These are phyloP conservation scores for Calephelis perditalis DNA, from an alignment of 2,888 invertebrate species.

Conservation along the genomic window DNA sequence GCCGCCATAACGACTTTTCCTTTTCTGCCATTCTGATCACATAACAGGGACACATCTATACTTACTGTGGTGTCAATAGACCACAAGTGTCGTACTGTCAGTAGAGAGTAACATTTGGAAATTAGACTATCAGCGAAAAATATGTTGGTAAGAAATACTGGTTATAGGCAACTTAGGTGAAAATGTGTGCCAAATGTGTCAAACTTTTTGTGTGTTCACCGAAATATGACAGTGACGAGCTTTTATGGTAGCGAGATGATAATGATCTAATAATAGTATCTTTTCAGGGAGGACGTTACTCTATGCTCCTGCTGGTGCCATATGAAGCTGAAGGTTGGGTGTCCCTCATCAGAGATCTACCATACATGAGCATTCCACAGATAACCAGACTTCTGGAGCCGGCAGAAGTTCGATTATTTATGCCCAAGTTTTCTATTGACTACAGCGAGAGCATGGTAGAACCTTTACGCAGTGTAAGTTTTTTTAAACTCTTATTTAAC, in stretches of 20 bases:
- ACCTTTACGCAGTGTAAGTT: slow-evolving; percentile 68
- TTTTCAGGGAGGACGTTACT: slow-evolving; percentile 77
- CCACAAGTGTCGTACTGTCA: too few relatives aligned
- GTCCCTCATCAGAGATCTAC: slow-evolving; percentile 75
- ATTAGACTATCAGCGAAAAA: too few relatives aligned
- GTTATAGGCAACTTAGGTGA: too few relatives aligned
- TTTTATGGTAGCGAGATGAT: neutral
- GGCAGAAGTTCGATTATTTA: slow-evolving; percentile 69
- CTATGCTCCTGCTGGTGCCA: slow-evolving; percentile 81
- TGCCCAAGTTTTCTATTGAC: slow-evolving; percentile 81
- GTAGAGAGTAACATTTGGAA: too few relatives aligned
- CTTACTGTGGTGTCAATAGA: too few relatives aligned
- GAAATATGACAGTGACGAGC: neutral
- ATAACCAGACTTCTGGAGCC: slow-evolving; percentile 62
- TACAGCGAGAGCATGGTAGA: slow-evolving; percentile 72
- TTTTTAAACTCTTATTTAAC: neutral
- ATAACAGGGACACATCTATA: too few relatives aligned
- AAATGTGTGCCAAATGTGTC: too few relatives aligned
- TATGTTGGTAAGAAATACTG: too few relatives aligned
- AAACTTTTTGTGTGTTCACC: too few relatives aligned
- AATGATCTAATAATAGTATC: neutral
- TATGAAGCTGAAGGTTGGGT: slow-evolving; percentile 63
- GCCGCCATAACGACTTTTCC: too few relatives aligned
- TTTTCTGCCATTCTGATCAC: too few relatives aligned
- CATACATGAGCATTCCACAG: slow-evolving; percentile 68